Base-by-base conservation (phyloP, 2,113 vertebrate genomes). In the Nycticebus coucang region DNA sequence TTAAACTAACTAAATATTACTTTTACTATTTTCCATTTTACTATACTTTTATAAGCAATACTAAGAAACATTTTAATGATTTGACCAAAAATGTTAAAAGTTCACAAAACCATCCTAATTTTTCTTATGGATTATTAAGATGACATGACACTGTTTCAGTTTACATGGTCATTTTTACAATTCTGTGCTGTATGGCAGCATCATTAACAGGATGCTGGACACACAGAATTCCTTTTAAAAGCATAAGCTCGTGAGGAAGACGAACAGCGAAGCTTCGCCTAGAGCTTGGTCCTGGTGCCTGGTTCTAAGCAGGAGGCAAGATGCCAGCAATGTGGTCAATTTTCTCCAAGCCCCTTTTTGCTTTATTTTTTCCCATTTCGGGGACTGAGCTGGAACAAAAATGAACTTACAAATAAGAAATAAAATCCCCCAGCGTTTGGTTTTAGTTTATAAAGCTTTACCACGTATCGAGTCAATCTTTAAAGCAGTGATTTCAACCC, bases 261-360 rank as follows among this genome's bases (percentile, higher is more conserved):
- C 35, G 83, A 89, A 94, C 4, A 90, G 22, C n/a, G 69, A 97
- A 68, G 37, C 35, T 64, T 64, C 93, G 13, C 88, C 66, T 87
- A 60, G 35, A 94, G 24, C 10, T 17, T 88, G 64, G 41, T 96
- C 59, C 69, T 60, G 53, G 93, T 30, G 72, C 55, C 89, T 94
- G 53, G 22, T 64, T 96, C 71, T 53, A 82, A 71, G 45, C 87
- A 69, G 66, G 13, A 71, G 55, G 57, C 24, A 79, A 83, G 7
- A 83, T 72, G 68, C 59, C 59, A 95, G 41, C 33, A 87, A 57
- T 24, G 22, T 33, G 59, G 75, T 89, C 59, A 79, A 17, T 81
- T 77, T 97, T 92, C 72, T 82, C 33, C 74, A 89, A 82, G 41
- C 12, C 15, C 15, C 7, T 26, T 33, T 80, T 68, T 78, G 11